phyloP scores from a whole-genome alignment of 2,797 vertebrate species.

The Myotis pilosus region DNA sequence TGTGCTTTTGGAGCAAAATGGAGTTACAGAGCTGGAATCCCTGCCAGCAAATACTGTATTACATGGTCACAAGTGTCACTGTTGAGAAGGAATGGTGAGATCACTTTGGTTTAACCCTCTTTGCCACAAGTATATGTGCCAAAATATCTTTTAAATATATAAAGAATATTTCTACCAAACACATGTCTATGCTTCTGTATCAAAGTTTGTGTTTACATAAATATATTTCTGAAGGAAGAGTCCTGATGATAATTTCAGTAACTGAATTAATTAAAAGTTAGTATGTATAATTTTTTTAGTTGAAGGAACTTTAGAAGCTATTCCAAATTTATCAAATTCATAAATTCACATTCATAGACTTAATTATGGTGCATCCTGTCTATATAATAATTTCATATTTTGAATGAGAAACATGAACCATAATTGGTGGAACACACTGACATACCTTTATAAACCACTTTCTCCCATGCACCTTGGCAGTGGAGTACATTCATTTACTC shows the following conservation, averaged over 20 bases:
- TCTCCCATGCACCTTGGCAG: not conserved
- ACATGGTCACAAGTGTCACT: conserved; percentile 64
- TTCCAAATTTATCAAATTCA: conserved; percentile 15
- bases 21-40: conserved; percentile 66
- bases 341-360: not conserved
- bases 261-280: conserved; percentile 30
- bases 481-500: not conserved
- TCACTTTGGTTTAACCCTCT: conserved; percentile 64
- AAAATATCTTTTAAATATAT: conserved; percentile 38
- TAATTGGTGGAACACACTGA: not conserved
- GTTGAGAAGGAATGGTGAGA: conserved; percentile 46
- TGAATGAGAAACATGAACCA: not conserved
- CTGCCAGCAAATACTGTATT: conserved; percentile 72
- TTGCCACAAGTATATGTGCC: not conserved
- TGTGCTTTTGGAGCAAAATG: conserved; percentile 60
- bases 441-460: not conserved
- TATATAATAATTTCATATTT: not conserved
- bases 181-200: not conserved
- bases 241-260: conserved; percentile 7
- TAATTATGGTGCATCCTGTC: not conserved
- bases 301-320: not conserved
- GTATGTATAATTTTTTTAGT: not conserved
- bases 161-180: not conserved
- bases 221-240: not conserved
- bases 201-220: not conserved